Base-by-base conservation (phyloP, 2,888 invertebrate genomes). In the Hirtodrosophila confusa region DNA sequence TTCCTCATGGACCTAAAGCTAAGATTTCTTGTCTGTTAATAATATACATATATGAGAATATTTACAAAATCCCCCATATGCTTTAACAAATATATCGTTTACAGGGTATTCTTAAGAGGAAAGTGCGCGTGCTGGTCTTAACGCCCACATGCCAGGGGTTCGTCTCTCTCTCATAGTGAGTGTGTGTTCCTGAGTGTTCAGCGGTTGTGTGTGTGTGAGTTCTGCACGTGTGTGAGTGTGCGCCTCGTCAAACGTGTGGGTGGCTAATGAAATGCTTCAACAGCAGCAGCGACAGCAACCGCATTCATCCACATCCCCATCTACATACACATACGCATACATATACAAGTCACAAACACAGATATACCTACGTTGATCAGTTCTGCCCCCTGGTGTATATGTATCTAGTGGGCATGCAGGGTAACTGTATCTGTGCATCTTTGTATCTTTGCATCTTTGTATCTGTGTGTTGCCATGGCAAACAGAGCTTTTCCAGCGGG, bases 231-330 rank as follows among this genome's bases (percentile, higher is more conserved):
- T 44, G 39, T 53, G 58, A 24, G 53, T 75, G 57, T 66, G 56
- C 63, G 57, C 70, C 43, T 41, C 55, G 45, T 55, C 43, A 48
- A 51, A 50, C 62, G 80, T 69, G 89, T 85, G 86, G 88, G 86
- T 79, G 88, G 86, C 69, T 87, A 82, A 82, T 88, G 79, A 89
- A 75, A 85, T 79, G 88, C 80, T 80, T 76, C 78, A 86, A 40
- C 77, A 68, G 69, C 67, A 77, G 56, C 61, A 67, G 47, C 72
- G 69, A 61, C 67, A 77, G 64, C 69, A 77, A 77, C 58, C 75
- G 75, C 80, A 77, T 48, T 44, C 63, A 65, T 57, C 54, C 60
- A 47, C 53, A 49, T 33, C 51, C 50, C 56, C 49, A 67, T 17
- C 17, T 23, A 53, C 48, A 41, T 24, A 41, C 17, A 2, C 17